A percentile compares a stretch with the other conserved stretches of the same genome.
These are phyloP conservation scores for Ceuthmochares aereus DNA, from an alignment of 2,113 vertebrate genomes.

Conservation along the genomic window DNA sequence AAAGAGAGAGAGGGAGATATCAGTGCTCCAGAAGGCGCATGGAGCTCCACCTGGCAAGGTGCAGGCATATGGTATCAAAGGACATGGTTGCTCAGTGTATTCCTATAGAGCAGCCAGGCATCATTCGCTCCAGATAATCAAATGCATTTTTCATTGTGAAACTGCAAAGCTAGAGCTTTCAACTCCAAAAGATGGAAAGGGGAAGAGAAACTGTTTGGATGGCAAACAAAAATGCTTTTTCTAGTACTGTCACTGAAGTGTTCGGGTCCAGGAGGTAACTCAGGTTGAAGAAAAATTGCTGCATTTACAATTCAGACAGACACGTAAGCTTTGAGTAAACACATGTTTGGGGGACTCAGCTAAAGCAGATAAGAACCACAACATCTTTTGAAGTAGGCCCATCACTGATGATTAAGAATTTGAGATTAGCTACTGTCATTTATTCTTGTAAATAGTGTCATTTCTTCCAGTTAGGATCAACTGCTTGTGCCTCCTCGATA, in stretches of 20 bases:
- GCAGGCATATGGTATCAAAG: not conserved
- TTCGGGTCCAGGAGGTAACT: not conserved
- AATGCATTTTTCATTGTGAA: not conserved
- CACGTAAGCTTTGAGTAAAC: conserved; percentile 21
- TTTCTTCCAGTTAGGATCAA: conserved; percentile 78
- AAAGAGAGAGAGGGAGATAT: not conserved
- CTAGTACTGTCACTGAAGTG: not conserved
- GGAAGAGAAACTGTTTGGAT: not conserved
- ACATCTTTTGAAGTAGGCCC: conserved; percentile 53
- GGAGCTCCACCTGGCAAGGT: conserved; percentile 11
- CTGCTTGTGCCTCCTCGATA: conserved; percentile 53
- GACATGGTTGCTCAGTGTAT: not conserved
- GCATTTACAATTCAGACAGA: conserved; percentile 29
- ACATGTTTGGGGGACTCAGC: conserved; percentile 20
- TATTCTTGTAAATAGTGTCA: conserved; percentile 76
- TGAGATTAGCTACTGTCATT: conserved; percentile 70
- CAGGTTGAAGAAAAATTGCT: not conserved
- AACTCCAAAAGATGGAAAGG: not conserved
- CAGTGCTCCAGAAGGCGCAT: not conserved
- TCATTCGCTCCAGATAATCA: not conserved
- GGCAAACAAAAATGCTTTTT: conserved; percentile 1
- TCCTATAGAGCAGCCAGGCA: not conserved
- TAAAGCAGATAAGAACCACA: conserved; percentile 37
- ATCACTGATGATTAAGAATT: conserved; percentile 71
- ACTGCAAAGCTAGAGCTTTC: not conserved